Base-by-base conservation (phyloP, 2,888 invertebrate species). In the Drosophila peninsularis region DNA sequence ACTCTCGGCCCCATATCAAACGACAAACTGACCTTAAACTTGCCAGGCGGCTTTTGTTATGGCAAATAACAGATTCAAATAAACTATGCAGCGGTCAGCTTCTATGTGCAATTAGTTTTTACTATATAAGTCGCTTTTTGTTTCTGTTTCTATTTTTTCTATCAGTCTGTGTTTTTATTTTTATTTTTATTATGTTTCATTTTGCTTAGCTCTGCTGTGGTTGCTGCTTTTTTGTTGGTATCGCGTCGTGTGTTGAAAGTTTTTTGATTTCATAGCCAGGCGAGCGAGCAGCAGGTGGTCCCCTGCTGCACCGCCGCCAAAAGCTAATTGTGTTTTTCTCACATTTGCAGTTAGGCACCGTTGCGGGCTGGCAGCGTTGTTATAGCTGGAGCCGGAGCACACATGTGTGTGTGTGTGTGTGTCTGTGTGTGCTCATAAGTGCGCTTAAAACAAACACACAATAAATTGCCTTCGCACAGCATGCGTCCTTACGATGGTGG, bases 261-360 rank as follows among this genome's bases (percentile, higher is more conserved):
- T 82, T 73, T 64, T 68, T 64, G 70, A 71, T 73, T 75, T 78
- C 60, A 49, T 58, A 65, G 77, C 62, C 61, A 65, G 78, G 78
- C 62, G 62, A 62, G 62, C 60, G 75, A 83, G 52, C 85, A 82
- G 88, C 89, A 87, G 86, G 86, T 82, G 86, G 87, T 84, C 82
- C 69, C 61, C 71, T 60, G 68, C 62, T 79, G 71, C 80, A 74
- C 72, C 70, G 88, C 83, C 83, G 88, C 87, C 88, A 86, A 87
- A 87, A 89, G 85, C 85, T 88, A 87, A 87, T 87, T 87, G 88
- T 88, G 88, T 89, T 87, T 86, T 87, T 89, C 86, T 88, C 86
- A 87, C 86, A 89, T 86, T 87, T 89, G 78, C 89, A 84, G 89
- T 84, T 83, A 73, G 72, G 72, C 80, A 69, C 77, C 73, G 64